Evolutionary conservation across 2,888 invertebrate genomes (phyloP), one percentile per base, ranked within the genome.

Genomic region (Plutella xylostella): DNA sequence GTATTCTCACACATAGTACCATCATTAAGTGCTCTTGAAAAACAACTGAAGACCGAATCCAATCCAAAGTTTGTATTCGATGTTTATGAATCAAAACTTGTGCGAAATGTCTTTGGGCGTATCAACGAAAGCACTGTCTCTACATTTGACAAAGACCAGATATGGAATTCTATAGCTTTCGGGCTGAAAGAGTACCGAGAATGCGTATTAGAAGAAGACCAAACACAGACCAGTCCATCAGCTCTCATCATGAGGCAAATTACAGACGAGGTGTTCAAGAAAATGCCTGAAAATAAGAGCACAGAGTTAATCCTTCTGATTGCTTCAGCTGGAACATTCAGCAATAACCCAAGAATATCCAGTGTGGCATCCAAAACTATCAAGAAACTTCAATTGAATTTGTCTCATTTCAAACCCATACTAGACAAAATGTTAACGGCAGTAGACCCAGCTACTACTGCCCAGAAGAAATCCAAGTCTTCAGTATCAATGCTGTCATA

Each of bases 351-450:
- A 5, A 78, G 83, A 30, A 83, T 90, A 43, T 80, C 87, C 11
- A 79, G 89, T 42, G 78, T 85, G 0, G 89, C 88, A 0, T 86
- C 86, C 9, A 88, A 87, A 55, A 72, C 88, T 2, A 86, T 93
- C 54, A 90, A 90, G 56, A 87, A 86, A 54, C 87, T 93, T 14
- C 78, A 85, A 48, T 67, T 94, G 9, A 85, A 90, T 48, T 88
- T 90, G 6, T 63, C 77, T 18, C 77, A 90, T 19, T 78, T 93
- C 17, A 74, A 86, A 12, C 68, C 84, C 0, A 85, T 89, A 51
- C 68, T 92, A 7, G 68, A 77, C 17, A 64, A 66, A 37, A 92
- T 92, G 92, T 70, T 84, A 5, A 80, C 85, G 47, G 77, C 72
- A 1, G 64, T 57, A 4, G 79, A 84, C 22, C 85, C 86, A 45